A percentile compares a stretch with the other conserved stretches of the same genome.
These are phyloP conservation scores for Anabas testudineus DNA, from an alignment of 2,797 vertebrate genomes.

Conservation along the genomic window DNA sequence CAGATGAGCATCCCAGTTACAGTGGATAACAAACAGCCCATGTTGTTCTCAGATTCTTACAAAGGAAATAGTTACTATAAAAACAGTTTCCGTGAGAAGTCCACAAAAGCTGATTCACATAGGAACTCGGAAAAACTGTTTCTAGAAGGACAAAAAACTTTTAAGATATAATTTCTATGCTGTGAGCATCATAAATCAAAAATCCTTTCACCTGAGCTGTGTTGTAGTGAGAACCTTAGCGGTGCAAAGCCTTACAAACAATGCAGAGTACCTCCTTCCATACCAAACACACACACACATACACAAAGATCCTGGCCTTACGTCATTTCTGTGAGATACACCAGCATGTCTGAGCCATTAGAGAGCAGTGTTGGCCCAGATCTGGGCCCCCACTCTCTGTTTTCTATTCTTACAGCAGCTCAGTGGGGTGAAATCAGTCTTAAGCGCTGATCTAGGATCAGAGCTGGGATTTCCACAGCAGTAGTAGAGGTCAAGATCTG, in stretches of 20 bases:
- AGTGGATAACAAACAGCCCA: not conserved
- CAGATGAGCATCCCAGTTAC: too few species aligned
- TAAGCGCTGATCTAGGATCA: slow-evolving; percentile 72
- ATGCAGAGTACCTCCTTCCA: too few species aligned
- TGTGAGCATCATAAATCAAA: too few species aligned
- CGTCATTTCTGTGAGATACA: slow-evolving; percentile 50
- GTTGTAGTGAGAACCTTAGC: too few species aligned
- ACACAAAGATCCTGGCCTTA: slow-evolving; percentile 73
- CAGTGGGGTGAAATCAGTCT: slow-evolving; percentile 55
- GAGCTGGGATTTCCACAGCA: slow-evolving; percentile 60
- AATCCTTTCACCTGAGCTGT: not conserved
- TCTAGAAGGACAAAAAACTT: not conserved
- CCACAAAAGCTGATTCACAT: not conserved
- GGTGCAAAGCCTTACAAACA: not conserved
- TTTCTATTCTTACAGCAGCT: slow-evolving; percentile 32
- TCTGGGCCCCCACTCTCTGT: slow-evolving; percentile 32
- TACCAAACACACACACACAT: not conserved
- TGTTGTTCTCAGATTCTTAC: not conserved
- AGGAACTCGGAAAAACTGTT: not conserved
- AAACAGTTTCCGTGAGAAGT: not conserved
- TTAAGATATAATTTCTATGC: too few species aligned
- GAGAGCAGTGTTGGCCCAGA: slow-evolving; percentile 84
- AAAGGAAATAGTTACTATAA: not conserved
- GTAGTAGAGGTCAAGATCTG: slow-evolving; percentile 61
- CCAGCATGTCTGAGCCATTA: slow-evolving; percentile 62